Evolutionary conservation across 1,140 invertebrate genomes (phyloP).

Genomic region (Mylabris phalerata): DNA sequence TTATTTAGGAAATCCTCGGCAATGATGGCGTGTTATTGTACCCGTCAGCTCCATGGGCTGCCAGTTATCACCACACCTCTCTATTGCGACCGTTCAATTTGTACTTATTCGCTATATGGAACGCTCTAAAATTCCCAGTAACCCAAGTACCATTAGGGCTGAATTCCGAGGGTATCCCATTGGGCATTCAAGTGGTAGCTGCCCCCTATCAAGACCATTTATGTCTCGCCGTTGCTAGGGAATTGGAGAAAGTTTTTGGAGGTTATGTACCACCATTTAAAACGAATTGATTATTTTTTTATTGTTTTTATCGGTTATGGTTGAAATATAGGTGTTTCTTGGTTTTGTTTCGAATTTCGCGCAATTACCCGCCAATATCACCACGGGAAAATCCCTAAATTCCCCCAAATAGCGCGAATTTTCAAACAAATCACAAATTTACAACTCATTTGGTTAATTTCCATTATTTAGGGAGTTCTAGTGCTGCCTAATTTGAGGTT

Average conservation of each 20-base stretch:
- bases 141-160: conserved; percentile 79
- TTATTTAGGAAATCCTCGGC: conserved; percentile 58
- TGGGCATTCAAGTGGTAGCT: conserved; percentile 77
- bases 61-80: conserved; percentile 77
- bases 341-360: too few relatives aligned
- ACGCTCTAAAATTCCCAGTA: conserved; percentile 74
- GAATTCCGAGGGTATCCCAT: conserved; percentile 62
- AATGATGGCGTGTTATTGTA: conserved; percentile 79
- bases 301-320: too few relatives aligned
- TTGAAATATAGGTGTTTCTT: too few relatives aligned
- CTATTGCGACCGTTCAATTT: conserved; percentile 81
- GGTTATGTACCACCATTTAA: conserved; percentile 67
- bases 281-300: neutral
- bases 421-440: too few relatives aligned
- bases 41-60: conserved; percentile 73
- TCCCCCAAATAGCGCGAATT: too few relatives aligned
- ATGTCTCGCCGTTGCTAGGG: conserved; percentile 73
- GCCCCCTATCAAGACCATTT: conserved; percentile 71
- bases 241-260: conserved; percentile 74
- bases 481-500: too few relatives aligned
- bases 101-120: conserved; percentile 83
- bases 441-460: too few relatives aligned
- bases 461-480: too few relatives aligned
- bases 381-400: too few relatives aligned
- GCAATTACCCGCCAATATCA: too few relatives aligned